Evolutionary conservation across 2,113 vertebrate species (phyloP).

Genomic region (Leiothrix lutea): DNA sequence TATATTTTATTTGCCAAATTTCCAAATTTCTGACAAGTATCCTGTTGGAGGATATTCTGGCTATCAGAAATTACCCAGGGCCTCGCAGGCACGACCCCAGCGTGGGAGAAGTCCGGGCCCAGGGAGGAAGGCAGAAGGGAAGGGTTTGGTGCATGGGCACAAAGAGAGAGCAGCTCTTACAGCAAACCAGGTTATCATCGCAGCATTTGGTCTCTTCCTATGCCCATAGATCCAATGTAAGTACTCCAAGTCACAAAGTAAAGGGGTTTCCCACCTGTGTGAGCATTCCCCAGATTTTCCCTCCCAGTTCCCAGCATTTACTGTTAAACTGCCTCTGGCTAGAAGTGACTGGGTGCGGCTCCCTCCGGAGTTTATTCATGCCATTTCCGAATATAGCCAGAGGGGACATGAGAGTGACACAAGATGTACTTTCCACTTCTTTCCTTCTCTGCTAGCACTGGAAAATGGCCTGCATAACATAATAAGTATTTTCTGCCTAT

Average conservation of each 20-base stretch:
- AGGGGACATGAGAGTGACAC: not conserved
- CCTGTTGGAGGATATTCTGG: not conserved
- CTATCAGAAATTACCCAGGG: not conserved
- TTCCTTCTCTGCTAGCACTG: not conserved
- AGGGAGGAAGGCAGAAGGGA: not conserved
- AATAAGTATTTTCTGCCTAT: not conserved
- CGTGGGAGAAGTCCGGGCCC: rapidly evolving
- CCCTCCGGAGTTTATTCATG: not conserved
- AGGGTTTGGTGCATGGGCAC: not conserved
- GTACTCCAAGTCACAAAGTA: not conserved
- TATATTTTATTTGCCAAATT: not conserved
- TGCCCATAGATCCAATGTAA: not conserved
- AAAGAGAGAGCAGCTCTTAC: not conserved
- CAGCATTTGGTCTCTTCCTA: not conserved
- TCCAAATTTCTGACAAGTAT: not conserved
- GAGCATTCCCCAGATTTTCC: not conserved
- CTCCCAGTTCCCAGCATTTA: not conserved
- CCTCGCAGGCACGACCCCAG: rapidly evolving
- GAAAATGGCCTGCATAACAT: not conserved
- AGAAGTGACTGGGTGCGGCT: not conserved
- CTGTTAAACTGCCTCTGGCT: not conserved
- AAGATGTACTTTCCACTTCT: not conserved
- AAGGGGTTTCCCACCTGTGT: not conserved
- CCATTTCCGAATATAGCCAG: not conserved
- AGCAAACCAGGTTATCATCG: rapidly evolving